Evolutionary conservation across 2,113 vertebrate genomes (phyloP).

Genomic region (Ariopsis seemanni): DNA sequence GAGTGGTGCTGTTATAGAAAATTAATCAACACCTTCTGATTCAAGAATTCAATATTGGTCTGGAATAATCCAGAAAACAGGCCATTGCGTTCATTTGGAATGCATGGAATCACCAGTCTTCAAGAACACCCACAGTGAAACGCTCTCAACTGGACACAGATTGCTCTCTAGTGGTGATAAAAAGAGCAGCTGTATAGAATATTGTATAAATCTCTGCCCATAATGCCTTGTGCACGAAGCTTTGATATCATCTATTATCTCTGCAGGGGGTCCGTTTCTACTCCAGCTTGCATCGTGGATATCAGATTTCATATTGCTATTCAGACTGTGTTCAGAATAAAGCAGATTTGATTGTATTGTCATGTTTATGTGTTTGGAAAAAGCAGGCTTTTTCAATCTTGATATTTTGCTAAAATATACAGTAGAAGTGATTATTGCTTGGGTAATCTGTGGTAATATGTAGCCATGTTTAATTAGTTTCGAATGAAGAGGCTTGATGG

Average conservation of each 20-base stretch:
- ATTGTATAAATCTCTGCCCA: not conserved
- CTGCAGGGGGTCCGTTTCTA: not conserved
- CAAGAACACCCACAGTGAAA: not conserved
- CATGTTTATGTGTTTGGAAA: not conserved
- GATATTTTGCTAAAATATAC: not conserved
- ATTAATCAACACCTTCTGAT: not conserved
- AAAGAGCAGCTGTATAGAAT: not conserved
- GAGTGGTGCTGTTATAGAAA: not conserved
- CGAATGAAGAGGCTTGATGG: not conserved
- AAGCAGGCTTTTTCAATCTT: not conserved
- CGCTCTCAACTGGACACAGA: constrained; percentile 18
- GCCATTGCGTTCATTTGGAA: too few species aligned
- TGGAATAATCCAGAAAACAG: not conserved
- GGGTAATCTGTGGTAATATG: not conserved
- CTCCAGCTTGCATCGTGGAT: not conserved
- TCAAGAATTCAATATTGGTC: not conserved
- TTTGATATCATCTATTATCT: constrained; percentile 9
- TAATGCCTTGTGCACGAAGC: not conserved
- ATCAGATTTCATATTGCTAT: not conserved
- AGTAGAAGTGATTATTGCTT: not conserved
- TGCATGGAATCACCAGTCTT: not conserved
- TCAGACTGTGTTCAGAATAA: not conserved
- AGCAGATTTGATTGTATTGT: not conserved
- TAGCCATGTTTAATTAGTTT: not conserved
- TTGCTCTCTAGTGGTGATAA: constrained; percentile 46